These are phyloP conservation scores for Rhingia campestris DNA, from an alignment of 2,888 invertebrate genomes.

Conservation along the genomic window DNA sequence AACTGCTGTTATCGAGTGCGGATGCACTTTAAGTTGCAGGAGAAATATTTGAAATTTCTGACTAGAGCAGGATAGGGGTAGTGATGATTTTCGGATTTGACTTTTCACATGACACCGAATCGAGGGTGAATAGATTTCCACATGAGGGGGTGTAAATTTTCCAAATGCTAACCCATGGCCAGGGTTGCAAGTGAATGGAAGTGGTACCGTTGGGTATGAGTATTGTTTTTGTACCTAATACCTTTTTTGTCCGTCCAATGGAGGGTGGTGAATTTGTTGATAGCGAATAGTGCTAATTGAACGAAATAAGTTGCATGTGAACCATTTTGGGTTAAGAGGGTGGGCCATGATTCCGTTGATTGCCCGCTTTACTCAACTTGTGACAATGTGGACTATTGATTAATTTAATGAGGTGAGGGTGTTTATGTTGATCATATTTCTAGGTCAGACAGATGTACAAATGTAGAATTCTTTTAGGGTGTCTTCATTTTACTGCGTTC, in stretches of 20 bases:
- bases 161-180: constrained; percentile 54
- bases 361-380: constrained; percentile 35
- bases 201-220: constrained; percentile 41
- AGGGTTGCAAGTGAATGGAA: constrained; percentile 66
- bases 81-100: constrained; percentile 60
- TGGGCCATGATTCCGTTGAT: constrained; percentile 27
- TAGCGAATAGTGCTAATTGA: constrained; percentile 61
- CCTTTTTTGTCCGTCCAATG: not conserved
- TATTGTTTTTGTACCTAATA: constrained; percentile 15
- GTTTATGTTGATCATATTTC: constrained; percentile 27
- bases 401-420: constrained; percentile 39
- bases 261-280: constrained; percentile 7
- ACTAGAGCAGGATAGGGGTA: constrained; percentile 46
- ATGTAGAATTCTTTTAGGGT: not conserved
- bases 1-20: constrained; percentile 51
- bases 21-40: constrained; percentile 62
- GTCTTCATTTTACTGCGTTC: not conserved
- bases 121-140: constrained; percentile 45
- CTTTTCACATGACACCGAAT: constrained; percentile 35
- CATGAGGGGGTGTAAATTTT: constrained; percentile 67
- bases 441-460: constrained; percentile 50
- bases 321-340: not conserved
- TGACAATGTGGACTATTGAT: constrained; percentile 51
- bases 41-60: constrained; percentile 27
- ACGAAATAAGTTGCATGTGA: constrained; percentile 16